A percentile compares a stretch with the other conserved stretches of the same genome.
Conservation (phyloP, 2,113 vertebrate species). For the Clarias gariepinus region DNA sequence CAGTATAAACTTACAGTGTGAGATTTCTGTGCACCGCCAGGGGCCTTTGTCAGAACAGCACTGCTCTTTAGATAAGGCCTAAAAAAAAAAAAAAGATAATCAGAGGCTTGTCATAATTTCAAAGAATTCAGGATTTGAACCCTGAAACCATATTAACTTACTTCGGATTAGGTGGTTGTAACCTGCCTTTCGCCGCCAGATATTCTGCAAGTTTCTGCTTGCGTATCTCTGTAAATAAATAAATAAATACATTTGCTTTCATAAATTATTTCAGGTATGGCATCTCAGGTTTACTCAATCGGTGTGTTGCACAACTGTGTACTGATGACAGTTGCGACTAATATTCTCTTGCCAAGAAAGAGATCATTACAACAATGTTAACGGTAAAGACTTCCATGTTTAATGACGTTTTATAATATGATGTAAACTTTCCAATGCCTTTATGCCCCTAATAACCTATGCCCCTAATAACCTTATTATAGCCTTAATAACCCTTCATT, state of each 20-base stretch:
- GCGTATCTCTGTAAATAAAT: slow-evolving; percentile 62
- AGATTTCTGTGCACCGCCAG: neutral
- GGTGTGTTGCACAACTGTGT: neutral
- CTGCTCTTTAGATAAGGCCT: slow-evolving; percentile 45
- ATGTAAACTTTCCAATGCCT: too few species aligned
- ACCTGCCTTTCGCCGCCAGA: slow-evolving; percentile 64
- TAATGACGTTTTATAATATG: neutral
- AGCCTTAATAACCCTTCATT: too few species aligned
- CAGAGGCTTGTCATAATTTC: neutral
- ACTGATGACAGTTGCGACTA: neutral
- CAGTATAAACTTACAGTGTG: slow-evolving; percentile 31
- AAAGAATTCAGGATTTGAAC: neutral
- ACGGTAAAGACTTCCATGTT: neutral
- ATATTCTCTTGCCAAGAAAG: neutral
- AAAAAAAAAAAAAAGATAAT: neutral
- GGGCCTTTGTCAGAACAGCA: neutral
- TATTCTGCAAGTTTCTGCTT: slow-evolving; percentile 74
- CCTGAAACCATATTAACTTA: slow-evolving; percentile 47
- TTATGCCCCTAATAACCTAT: too few species aligned
- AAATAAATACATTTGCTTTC: neutral
- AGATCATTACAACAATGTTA: neutral
- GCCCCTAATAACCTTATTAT: too few species aligned
- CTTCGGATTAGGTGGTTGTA: slow-evolving; percentile 60
- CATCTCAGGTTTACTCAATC: neutral
- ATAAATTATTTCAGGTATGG: neutral